Base-by-base conservation (phyloP, 1,140 invertebrate species). In the Psix sp. region DNA sequence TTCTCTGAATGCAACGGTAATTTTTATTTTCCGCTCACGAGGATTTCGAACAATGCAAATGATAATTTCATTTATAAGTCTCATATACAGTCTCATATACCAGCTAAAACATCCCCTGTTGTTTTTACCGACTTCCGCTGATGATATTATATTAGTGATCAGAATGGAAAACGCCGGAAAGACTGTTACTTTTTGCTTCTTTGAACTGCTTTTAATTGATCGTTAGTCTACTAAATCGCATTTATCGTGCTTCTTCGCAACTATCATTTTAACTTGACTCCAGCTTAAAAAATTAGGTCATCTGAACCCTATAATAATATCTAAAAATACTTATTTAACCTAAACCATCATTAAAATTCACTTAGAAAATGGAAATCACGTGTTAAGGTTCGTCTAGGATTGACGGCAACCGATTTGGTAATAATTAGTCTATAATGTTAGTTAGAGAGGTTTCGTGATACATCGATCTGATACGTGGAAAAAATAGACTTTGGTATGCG, bases 101-200 rank as follows among this genome's bases (percentile, higher is more conserved):
- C n/a, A n/a, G n/a, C n/a, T n/a, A n/a, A n/a, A n/a, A 51, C 51
- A 52, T 43, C 48, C 42, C 48, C 63, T 14, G 17, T 67, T 63
- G 52, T 67, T 74, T 74, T 68, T 68, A 29, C 51, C 31, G 33
- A 70, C 52, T 51, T 59, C 63, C 59, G 65, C 65, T 59, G 59
- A 57, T 42, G 49, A 62, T 62, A 57, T 39, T 35, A 45, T 29
- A 46, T 68, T 74, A 60, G 57, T 21, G 60, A 65, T 65, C 59
- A 68, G 6, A 39, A 65, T 68, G 72, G 42, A 59, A 68, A 62
- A 68, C 57, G 49, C 13, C 57, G 63, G 63, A 74, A 74, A 59
- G 46, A 45, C 42, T 20, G 18, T 14, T 14, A 29, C 59, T 65
- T 74, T 68, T 68, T 74, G 48, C 49, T 39, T 5, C 18, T 16